Conservation (phyloP, 2,797 vertebrate genomes). For the Sebastes glaucus region DNA sequence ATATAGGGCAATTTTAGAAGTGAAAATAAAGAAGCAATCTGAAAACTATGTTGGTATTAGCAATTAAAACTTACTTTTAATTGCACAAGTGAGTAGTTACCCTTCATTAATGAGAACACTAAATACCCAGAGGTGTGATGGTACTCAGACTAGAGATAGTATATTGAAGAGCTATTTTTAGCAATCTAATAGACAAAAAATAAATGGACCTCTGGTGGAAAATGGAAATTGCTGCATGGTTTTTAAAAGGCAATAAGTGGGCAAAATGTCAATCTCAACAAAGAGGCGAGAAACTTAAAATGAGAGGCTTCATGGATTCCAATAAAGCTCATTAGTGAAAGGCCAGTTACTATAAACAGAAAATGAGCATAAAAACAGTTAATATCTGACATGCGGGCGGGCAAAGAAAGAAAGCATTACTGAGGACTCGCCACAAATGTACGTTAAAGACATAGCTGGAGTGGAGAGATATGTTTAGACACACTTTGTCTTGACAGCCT, state of each 20-base stretch:
- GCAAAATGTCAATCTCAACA: slow-evolving; percentile 27
- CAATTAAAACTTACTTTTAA: not conserved
- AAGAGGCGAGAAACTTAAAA: slow-evolving; percentile 27
- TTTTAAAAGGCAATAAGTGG: not conserved
- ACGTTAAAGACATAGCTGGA: slow-evolving; percentile 36
- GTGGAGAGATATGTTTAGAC: slow-evolving; percentile 56
- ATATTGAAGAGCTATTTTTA: not conserved
- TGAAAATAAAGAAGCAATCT: not conserved
- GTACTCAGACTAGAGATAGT: not conserved
- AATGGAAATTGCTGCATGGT: slow-evolving; percentile 12
- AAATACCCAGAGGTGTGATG: not conserved
- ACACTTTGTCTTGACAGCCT: slow-evolving; percentile 41
- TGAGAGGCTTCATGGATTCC: slow-evolving; percentile 38
- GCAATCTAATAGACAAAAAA: not conserved
- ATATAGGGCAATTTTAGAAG: not conserved
- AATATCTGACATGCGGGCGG: not conserved
- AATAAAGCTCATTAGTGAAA: slow-evolving; percentile 26
- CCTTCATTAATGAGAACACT: not conserved
- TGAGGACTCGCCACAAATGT: slow-evolving; percentile 15
- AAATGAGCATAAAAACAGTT: slow-evolving; percentile 43
- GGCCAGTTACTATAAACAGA: slow-evolving; percentile 14
- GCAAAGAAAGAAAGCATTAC: slow-evolving; percentile 2
- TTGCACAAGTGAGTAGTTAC: not conserved
- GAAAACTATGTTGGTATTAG: not conserved
- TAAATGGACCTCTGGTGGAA: slow-evolving; percentile 8